phyloP scores from a whole-genome alignment of 2,797 vertebrate species.

The Manis pentadactyla region DNA sequence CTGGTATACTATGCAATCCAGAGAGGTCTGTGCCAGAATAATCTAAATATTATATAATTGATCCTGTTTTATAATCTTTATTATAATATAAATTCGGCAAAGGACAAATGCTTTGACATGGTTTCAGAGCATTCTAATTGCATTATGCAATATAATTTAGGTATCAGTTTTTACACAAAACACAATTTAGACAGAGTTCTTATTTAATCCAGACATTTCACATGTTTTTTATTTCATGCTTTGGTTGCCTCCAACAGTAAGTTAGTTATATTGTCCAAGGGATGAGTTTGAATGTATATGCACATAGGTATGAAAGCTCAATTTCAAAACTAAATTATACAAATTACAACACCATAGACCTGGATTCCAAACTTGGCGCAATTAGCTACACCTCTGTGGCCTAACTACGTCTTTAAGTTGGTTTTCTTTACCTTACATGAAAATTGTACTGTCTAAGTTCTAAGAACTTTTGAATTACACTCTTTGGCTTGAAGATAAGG shows the following conservation, averaged over 20 bases:
- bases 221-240: background rate
- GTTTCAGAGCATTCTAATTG: background rate
- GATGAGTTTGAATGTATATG: background rate
- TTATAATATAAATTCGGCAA: background rate
- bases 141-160: background rate
- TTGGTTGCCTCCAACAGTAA: background rate
- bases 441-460: background rate
- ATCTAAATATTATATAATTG: background rate
- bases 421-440: background rate
- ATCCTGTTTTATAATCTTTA: background rate
- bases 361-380: background rate
- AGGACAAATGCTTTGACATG: constrained; percentile 30
- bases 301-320: background rate
- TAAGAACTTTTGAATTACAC: background rate
- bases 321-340: constrained; percentile 46
- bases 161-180: background rate
- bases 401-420: background rate
- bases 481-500: background rate
- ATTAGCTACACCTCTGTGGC: background rate
- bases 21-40: background rate
- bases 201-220: background rate
- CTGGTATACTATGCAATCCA: background rate
- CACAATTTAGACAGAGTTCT: constrained; percentile 12
- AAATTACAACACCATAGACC: background rate
- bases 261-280: background rate